A percentile compares a stretch with the other conserved stretches of the same genome.
These are phyloP conservation scores for Psittacara wagleri DNA, from an alignment of 2,113 vertebrate genomes.

Conservation along the genomic window DNA sequence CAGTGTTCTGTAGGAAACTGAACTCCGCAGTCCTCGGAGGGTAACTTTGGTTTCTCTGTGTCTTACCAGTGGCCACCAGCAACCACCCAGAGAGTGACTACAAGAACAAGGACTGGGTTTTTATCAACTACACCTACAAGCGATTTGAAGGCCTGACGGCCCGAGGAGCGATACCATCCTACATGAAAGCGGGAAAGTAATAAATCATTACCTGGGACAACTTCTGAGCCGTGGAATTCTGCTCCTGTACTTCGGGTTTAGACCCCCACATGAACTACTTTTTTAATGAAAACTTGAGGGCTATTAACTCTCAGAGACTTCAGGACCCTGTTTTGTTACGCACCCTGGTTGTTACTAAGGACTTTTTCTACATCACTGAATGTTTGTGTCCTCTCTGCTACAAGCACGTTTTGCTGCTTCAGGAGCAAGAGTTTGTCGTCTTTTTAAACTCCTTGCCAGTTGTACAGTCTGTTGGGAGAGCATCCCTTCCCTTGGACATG, in stretches of 20 bases:
- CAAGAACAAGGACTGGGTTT: constrained; percentile 99
- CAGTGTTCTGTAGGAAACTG: background rate
- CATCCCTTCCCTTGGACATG: background rate
- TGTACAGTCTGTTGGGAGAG: background rate
- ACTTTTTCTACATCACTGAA: background rate
- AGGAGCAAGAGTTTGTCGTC: constrained; percentile 12
- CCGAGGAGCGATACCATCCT: constrained; percentile 93
- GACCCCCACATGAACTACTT: background rate
- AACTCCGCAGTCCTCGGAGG: background rate
- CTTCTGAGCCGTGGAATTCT: background rate
- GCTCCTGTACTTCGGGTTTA: background rate
- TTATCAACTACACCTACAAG: constrained; percentile 99
- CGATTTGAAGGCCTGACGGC: constrained; percentile 96
- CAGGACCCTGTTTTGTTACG: background rate
- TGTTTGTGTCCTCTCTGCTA: background rate
- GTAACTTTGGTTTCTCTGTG: background rate
- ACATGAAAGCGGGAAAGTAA: constrained; percentile 93
- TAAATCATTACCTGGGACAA: background rate
- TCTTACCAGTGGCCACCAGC: constrained; percentile 76
- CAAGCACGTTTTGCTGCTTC: constrained; percentile 37
- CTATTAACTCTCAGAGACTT: constrained; percentile 3
- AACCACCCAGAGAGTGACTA: constrained; percentile 92
- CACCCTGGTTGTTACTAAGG: background rate
- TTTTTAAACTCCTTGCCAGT: background rate
- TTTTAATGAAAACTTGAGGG: constrained; percentile 20